Base-by-base conservation (phyloP, 2,113 vertebrate genomes). In the Thunnus thynnus region DNA sequence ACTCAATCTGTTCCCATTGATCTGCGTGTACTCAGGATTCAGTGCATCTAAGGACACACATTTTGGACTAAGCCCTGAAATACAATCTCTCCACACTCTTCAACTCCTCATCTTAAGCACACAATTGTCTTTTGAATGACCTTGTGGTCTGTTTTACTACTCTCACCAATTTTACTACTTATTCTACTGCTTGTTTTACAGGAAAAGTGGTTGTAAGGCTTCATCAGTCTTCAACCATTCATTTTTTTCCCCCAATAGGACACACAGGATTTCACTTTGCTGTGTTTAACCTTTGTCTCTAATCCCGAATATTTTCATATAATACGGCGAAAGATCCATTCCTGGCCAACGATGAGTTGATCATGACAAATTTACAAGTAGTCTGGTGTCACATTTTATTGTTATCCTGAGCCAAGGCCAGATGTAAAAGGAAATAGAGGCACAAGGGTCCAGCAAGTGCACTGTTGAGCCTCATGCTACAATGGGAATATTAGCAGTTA, bases 61-160 rank as follows among this genome's bases (percentile, higher is more conserved):
- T 76, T 86, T 77, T 95, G 93, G 94, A 88, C 61, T 17, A 72
- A 77, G 80, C 82, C 74, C 85, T 92, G 94, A 94, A 95, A 95
- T 73, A 85, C 83, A 93, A 94, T 93, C 94, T 88, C 79, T 76
- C 87, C 90, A 88, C 90, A 90, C 93, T 93, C 79, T 87, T 89
- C 90, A 88, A 88, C 90, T 89, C 88, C 83, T 88, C 91, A 92
- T 90, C 91, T 88, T 92, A 92, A 89, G 80, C 91, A 89, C 84
- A 87, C 93, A 93, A 89, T 94, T 95, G 95, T 95, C 94, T 95
- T 94, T 91, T 91, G 85, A 93, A 91, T 93, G 88, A 94, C 92
- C 94, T 94, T 94, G 94, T 88, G 93, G 89, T 95, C 79, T 83
- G 82, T 87, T 93, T 91, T 90, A 90, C 89, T 88, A 90, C 86